phyloP scores from a whole-genome alignment of 2,888 invertebrate species.

The Lasioglossum villosulum region DNA sequence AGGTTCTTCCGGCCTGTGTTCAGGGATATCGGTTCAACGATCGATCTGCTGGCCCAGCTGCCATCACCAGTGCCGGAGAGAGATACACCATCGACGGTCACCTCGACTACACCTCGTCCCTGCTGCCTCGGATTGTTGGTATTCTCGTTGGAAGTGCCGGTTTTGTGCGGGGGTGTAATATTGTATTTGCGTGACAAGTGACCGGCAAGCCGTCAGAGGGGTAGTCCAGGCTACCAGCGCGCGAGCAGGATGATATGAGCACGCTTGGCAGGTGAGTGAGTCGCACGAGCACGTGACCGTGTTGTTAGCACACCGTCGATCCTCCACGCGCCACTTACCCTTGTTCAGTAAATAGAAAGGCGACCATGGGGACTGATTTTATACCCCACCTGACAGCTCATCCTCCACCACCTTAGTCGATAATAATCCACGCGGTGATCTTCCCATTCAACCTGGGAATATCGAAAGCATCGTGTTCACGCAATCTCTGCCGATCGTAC shows the following conservation, averaged over 20 bases:
- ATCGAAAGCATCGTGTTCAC: background rate
- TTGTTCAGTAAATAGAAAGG: conserved; percentile 4
- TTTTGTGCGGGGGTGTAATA: conserved; percentile 69
- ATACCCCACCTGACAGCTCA: background rate
- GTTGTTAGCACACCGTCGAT: conserved; percentile 19
- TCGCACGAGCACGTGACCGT: conserved; percentile 63
- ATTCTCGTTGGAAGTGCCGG: conserved; percentile 56
- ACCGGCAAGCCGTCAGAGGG: conserved; percentile 59
- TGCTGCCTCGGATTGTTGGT: conserved; percentile 46
- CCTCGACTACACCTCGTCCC: conserved; percentile 20
- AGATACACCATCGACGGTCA: background rate
- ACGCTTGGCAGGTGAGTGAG: conserved; percentile 83
- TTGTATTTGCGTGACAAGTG: conserved; percentile 69
- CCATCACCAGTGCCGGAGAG: background rate
- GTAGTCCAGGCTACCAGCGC: conserved; percentile 70
- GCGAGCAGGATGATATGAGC: conserved; percentile 83
- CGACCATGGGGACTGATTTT: background rate
- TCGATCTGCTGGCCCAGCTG: background rate
- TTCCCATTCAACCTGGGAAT: background rate
- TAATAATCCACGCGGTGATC: background rate
- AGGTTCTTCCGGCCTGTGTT: background rate
- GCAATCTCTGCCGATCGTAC: background rate
- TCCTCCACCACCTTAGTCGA: background rate
- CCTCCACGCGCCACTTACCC: background rate
- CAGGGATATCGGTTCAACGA: background rate